Percentiles rank a stretch among this genome's conserved stretches.
Evolutionary conservation across 2,888 invertebrate species (phyloP).

Genomic region (Philereme transversata): DNA sequence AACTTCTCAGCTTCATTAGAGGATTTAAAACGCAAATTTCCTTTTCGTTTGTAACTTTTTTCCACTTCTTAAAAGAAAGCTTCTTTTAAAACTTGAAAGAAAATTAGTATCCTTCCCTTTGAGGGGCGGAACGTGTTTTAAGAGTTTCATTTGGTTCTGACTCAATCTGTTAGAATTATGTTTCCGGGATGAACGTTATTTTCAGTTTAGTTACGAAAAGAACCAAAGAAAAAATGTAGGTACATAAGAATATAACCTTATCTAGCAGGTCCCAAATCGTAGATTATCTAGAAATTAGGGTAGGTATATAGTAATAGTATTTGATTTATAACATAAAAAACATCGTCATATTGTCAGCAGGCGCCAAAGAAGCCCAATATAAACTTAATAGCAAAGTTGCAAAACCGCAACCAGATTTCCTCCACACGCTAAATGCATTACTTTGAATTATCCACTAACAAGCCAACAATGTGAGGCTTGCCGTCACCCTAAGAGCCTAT

Average conservation of each 20-base stretch:
- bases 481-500: slow-evolving; percentile 78
- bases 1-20: slow-evolving; percentile 84
- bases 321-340: too few relatives aligned
- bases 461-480: slow-evolving; percentile 80
- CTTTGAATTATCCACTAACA: slow-evolving; percentile 75
- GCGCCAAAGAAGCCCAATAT: too few relatives aligned
- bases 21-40: slow-evolving; percentile 84
- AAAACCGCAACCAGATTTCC: slow-evolving; percentile 61
- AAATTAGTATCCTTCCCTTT: slow-evolving; percentile 82
- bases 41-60: slow-evolving; percentile 84
- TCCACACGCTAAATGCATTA: slow-evolving; percentile 66
- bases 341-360: too few relatives aligned
- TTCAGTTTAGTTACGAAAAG: slow-evolving; percentile 22
- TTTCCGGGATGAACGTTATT: slow-evolving; percentile 51
- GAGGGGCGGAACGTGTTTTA: slow-evolving; percentile 74
- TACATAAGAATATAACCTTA: too few relatives aligned
- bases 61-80: slow-evolving; percentile 81
- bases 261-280: too few relatives aligned
- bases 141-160: slow-evolving; percentile 72
- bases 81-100: slow-evolving; percentile 80
- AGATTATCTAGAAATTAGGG: too few relatives aligned
- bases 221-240: not conserved
- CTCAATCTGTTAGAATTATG: slow-evolving; percentile 77
- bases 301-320: too few relatives aligned
- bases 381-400: slow-evolving; percentile 23